Evolutionary conservation across 1,140 invertebrate genomes (phyloP), one percentile per base, ranked within the genome.

Genomic region (Pogonomyrmex californicus): DNA sequence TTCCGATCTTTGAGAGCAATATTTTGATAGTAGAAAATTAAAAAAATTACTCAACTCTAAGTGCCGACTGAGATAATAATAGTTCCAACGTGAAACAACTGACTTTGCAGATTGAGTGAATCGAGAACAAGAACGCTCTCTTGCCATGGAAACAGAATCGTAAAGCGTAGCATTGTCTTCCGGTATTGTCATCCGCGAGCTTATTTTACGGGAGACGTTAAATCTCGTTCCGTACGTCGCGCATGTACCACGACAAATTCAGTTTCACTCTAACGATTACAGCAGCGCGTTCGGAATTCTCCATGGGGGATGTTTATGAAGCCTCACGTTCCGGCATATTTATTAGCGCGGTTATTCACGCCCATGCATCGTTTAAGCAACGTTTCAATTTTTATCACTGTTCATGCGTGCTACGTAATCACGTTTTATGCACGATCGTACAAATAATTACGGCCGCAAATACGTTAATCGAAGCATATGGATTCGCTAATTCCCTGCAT

Each of bases 251-350:
- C 81, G 44, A 49, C 58, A 68, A 82, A 89, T 89, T 62, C 83
- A 75, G 85, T 88, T 88, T 89, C 44, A 54, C 81, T 70, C 81
- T 88, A 86, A 88, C 68, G 75, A 88, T 86, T 88, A 81, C 79
- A 3, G 62, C 66, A 30, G 49, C 79, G 87, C 73, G 44, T 49
- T 60, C 47, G 38, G 33, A 89, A 88, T 88, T 51, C 81, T 70
- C 66, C 38, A 38, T 47, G 82, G 49, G 58, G 54, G 49, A 79
- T 88, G 82, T 77, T 88, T 86, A 86, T 88, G 87, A 86, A 88
- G 68, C 58, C 56, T 76, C 82, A 51, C 38, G 51, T 88, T 89
- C 56, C 65, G 62, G 68, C 66, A 89, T 89, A 88, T 88, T 89
- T 86, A 88, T 89, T 86, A 88, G 62, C 68, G n/a, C 51, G 36